A percentile compares a stretch with the other conserved stretches of the same genome.
These are phyloP conservation scores for Tursiops truncatus DNA, from an alignment of 2,113 vertebrate genomes.

Conservation along the genomic window DNA sequence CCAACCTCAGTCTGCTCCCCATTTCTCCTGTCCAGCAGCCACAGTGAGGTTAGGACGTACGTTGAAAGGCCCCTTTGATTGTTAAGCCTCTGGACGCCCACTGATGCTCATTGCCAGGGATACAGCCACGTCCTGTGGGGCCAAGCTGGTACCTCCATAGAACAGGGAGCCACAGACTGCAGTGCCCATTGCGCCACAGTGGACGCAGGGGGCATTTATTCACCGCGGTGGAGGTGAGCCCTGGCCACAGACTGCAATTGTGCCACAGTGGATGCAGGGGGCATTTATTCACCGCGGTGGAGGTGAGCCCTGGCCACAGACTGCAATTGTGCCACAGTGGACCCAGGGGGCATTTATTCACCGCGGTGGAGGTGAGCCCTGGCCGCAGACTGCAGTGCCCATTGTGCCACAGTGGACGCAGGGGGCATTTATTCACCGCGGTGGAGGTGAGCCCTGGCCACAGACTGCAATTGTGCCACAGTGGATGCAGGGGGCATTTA, in stretches of 20 bases:
- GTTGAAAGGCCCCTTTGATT: not conserved
- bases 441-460: not conserved
- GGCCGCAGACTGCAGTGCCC: not conserved
- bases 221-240: not conserved
- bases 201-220: not conserved
- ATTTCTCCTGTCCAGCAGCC: not conserved
- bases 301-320: not conserved
- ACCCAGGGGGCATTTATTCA: not conserved
- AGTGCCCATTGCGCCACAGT: not conserved
- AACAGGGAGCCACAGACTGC: not conserved
- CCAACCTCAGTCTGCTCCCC: not conserved
- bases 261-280: not conserved
- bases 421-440: not conserved
- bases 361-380: not conserved
- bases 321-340: not conserved
- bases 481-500: not conserved
- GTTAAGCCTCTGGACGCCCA: not conserved
- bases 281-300: not conserved
- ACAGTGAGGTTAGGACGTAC: not conserved
- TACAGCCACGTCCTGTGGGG: not conserved
- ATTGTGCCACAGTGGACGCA: not conserved
- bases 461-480: not conserved
- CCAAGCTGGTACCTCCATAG: not conserved
- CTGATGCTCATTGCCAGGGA: not conserved
- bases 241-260: not conserved